Conservation (phyloP, 2,113 vertebrate species). For the Gadus macrocephalus region DNA sequence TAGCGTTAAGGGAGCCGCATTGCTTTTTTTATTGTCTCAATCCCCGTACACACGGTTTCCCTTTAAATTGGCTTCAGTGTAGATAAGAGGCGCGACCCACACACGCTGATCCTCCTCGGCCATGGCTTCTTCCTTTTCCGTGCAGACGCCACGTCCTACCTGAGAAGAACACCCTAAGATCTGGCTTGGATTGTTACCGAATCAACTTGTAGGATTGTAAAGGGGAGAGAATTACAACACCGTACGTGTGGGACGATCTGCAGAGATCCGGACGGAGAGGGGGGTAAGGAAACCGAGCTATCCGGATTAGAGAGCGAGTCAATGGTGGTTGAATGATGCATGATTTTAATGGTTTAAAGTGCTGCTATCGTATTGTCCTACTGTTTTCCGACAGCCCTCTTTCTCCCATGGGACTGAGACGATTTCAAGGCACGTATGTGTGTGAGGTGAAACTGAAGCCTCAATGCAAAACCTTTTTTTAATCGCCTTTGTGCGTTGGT, state of each 20-base stretch:
- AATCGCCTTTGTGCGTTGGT: too few species aligned
- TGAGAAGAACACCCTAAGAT: conserved; percentile 33
- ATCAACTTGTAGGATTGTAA: neutral
- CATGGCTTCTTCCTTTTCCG: conserved; percentile 40
- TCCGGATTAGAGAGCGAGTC: conserved; percentile 40
- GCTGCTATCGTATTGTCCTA: too few species aligned
- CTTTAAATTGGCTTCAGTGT: conserved; percentile 36
- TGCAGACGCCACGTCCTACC: conserved; percentile 46
- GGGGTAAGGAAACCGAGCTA: conserved; percentile 52
- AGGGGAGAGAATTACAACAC: conserved; percentile 12
- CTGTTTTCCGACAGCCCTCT: neutral
- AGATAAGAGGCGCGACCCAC: neutral
- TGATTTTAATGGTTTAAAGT: neutral
- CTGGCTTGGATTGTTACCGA: neutral
- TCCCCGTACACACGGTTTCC: conserved; percentile 26
- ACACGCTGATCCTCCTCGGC: neutral
- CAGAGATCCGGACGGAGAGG: conserved; percentile 34
- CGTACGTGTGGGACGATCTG: conserved; percentile 21
- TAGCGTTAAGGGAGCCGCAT: conserved; percentile 43
- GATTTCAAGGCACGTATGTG: too few species aligned
- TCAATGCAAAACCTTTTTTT: too few species aligned
- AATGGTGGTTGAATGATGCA: conserved; percentile 17
- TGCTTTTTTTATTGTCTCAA: conserved; percentile 57
- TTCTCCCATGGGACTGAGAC: too few species aligned
- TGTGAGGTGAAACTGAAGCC: too few species aligned